Base-by-base conservation (phyloP, 2,113 vertebrate species). In the Platichthys stellatus region DNA sequence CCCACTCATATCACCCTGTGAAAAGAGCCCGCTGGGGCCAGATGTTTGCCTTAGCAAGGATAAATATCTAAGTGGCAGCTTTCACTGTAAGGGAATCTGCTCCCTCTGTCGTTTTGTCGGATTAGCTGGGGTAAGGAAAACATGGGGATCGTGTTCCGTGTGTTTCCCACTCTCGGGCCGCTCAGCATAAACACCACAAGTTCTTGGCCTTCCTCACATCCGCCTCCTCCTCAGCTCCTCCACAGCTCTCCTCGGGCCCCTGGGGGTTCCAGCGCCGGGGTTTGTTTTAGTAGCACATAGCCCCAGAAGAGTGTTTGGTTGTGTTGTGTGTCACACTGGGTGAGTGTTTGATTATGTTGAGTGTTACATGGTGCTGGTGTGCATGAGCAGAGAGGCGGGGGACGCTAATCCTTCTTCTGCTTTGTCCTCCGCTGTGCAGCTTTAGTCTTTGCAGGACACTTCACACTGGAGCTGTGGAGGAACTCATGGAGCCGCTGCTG, bases 61-160 rank as follows among this genome's bases (percentile, higher is more conserved):
- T 88, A 92, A 94, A 94, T 91, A 93, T 93, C 92, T 91, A 90
- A 90, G 92, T 89, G 86, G 84, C 81, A 92, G 90, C 86, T 93
- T 88, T 92, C 80, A 90, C 89, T 92, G 93, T 92, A 92, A 92
- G 86, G 47, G 88, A 94, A 94, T 94, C 92, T 89, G 86, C 88
- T 88, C 84, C 84, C 86, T 83, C 81, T 81, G 85, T 87, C 89
- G 81, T 92, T 92, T 90, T 88, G 92, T 91, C 76, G 85, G 93
- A 93, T 94, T 94, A 93, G 84, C 85, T 5, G 63, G 78, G 67
- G 84, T 80, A 92, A 93, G 82, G 82, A 92, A 94, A 94, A 95
- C 92, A 92, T 53, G 60, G 80, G 79, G 92, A 93, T 93, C 89
- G 78, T 88, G 81, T 93, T 94, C 75, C 56, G 58, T 87, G 78